Evolutionary conservation across 2,113 vertebrate genomes (phyloP).

Genomic region (Anolis carolinensis): DNA sequence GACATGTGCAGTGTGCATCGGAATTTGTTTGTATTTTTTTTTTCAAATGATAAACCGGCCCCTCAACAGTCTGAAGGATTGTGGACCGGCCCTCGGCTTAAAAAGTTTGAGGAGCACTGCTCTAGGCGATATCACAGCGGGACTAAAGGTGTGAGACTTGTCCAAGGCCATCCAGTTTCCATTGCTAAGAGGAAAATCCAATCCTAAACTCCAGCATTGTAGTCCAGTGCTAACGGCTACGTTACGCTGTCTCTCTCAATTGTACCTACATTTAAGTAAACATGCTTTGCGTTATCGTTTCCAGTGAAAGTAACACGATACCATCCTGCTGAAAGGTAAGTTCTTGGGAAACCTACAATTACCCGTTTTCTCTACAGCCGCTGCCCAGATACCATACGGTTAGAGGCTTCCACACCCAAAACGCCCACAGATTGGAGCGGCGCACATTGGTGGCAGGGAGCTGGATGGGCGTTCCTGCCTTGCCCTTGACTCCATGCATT

Average conservation of each 20-base stretch:
- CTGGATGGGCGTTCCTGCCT: conserved; percentile 37
- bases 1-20: too few relatives aligned
- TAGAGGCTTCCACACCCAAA: conserved; percentile 2
- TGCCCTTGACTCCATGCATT: conserved; percentile 39
- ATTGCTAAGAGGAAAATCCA: neutral
- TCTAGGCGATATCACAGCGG: too few relatives aligned
- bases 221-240: too few relatives aligned
- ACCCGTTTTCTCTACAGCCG: neutral
- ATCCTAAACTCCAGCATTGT: neutral
- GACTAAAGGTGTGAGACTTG: too few relatives aligned
- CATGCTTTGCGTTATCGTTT: neutral
- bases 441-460: neutral
- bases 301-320: conserved; percentile 8
- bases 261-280: neutral
- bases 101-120: too few relatives aligned
- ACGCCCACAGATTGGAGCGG: neutral
- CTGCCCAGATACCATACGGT: neutral
- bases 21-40: too few relatives aligned
- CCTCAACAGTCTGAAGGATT: too few relatives aligned
- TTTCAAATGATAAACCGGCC: too few relatives aligned
- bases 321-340: conserved; percentile 1
- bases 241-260: too few relatives aligned
- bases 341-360: neutral
- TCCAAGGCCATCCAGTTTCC: too few relatives aligned
- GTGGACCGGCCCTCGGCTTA: too few relatives aligned